phyloP scores from a whole-genome alignment of 1,140 invertebrate genomes.

The Paracyclopina nana region DNA sequence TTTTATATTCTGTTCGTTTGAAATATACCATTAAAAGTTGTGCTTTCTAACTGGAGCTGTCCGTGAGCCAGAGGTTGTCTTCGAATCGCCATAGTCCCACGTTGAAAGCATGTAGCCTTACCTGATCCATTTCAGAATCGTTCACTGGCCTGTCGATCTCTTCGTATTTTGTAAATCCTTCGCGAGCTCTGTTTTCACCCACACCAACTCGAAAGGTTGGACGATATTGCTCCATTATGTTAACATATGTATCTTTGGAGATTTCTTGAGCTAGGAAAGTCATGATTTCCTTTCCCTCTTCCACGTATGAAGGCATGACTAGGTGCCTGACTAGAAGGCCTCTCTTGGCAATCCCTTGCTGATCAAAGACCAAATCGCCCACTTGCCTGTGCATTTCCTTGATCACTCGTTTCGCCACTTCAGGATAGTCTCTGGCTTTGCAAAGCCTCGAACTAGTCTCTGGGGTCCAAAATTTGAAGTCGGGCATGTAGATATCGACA shows the following conservation, averaged over 20 bases:
- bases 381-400: slow-evolving; percentile 14
- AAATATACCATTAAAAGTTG: too few species aligned
- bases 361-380: slow-evolving; percentile 7
- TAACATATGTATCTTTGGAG: slow-evolving; percentile 11
- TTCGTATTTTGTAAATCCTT: slow-evolving; percentile 10
- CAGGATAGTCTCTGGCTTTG: slow-evolving; percentile 11
- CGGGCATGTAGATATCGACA: slow-evolving; percentile 9
- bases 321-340: slow-evolving; percentile 8
- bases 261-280: neutral
- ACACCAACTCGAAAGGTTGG: slow-evolving; percentile 2
- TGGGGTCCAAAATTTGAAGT: slow-evolving; percentile 13
- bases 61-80: too few species aligned
- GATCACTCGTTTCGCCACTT: neutral
- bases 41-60: too few species aligned
- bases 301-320: slow-evolving; percentile 3
- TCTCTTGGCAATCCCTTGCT: neutral
- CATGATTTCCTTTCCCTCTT: neutral
- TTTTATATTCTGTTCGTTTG: too few species aligned
- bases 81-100: slow-evolving; percentile 9
- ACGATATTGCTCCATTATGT: slow-evolving; percentile 15
- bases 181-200: slow-evolving; percentile 7
- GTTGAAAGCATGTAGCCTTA: neutral
- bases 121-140: neutral
- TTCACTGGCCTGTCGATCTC: slow-evolving; percentile 4
- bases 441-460: slow-evolving; percentile 3